phyloP scores from a whole-genome alignment of 2,113 vertebrate genomes.

The Salvator merianae region DNA sequence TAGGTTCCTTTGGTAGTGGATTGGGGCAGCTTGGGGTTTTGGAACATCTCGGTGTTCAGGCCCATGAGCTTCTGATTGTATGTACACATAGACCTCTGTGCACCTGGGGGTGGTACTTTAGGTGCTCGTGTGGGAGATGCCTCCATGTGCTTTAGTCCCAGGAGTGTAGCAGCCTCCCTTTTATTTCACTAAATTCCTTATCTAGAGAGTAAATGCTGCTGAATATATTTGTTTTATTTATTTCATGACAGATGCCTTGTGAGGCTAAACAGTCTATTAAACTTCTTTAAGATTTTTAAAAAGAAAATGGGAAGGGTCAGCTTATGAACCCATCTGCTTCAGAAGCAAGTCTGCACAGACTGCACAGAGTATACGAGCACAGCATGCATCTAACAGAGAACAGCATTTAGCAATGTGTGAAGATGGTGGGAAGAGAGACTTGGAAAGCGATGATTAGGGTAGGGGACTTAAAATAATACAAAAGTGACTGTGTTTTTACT shows the following conservation, averaged over 20 bases:
- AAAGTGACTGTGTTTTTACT: neutral
- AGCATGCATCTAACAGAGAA: neutral
- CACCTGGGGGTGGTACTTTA: too few relatives aligned
- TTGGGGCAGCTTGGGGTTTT: too few relatives aligned
- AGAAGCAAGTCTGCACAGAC: neutral
- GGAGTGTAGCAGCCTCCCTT: neutral
- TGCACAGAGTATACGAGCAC: neutral
- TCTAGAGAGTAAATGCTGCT: neutral
- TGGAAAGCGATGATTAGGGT: neutral
- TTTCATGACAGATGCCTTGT: neutral
- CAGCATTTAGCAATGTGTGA: neutral
- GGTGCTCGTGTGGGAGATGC: too few relatives aligned
- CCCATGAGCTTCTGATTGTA: too few relatives aligned
- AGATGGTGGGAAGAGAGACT: neutral
- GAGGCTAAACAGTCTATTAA: neutral
- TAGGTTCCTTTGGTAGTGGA: too few relatives aligned
- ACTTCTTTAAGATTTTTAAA: neutral
- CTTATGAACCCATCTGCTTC: neutral
- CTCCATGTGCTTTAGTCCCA: too few relatives aligned
- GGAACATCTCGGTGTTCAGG: too few relatives aligned
- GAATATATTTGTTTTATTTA: neutral
- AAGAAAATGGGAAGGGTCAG: neutral
- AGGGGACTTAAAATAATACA: neutral
- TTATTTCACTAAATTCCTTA: neutral
- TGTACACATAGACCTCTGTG: too few relatives aligned